These are phyloP conservation scores for Melanotaenia duboulayi DNA, from an alignment of 2,113 vertebrate genomes.

Conservation along the genomic window DNA sequence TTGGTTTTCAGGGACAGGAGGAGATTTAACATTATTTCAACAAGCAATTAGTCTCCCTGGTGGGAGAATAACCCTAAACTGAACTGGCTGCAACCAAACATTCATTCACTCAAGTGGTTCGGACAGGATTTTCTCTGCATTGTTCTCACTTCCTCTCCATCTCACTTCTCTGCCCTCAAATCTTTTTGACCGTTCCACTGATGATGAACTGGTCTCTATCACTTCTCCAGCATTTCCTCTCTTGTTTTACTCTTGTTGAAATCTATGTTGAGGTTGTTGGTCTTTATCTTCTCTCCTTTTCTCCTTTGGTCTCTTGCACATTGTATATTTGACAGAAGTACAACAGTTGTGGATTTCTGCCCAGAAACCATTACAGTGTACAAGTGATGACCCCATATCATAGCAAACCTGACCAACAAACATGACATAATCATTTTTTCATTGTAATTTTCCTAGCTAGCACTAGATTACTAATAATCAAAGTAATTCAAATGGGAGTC, in stretches of 20 bases:
- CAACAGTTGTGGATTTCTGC: constrained; percentile 43
- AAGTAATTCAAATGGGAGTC: background rate
- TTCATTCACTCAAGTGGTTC: constrained; percentile 63
- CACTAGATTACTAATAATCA: background rate
- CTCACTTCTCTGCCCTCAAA: constrained; percentile 42
- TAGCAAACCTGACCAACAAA: constrained; percentile 28
- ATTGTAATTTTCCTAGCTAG: constrained; percentile 18
- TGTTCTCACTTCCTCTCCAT: constrained; percentile 42
- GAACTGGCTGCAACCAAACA: constrained; percentile 70
- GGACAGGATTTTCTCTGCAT: constrained; percentile 30
- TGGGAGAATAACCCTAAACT: constrained; percentile 69
- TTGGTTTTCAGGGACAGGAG: constrained; percentile 64
- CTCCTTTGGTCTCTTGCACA: constrained; percentile 3
- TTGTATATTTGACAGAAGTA: constrained; percentile 30
- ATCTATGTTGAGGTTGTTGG: constrained; percentile 34
- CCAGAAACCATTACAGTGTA: constrained; percentile 39
- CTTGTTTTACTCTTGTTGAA: constrained; percentile 52
- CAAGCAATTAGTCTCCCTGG: constrained; percentile 77
- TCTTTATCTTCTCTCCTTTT: constrained; percentile 22
- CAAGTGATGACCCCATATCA: constrained; percentile 46
- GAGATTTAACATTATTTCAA: constrained; percentile 71
- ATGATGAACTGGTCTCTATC: constrained; percentile 42
- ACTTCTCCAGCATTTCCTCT: constrained; percentile 46
- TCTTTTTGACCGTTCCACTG: constrained; percentile 46
- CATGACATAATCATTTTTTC: constrained; percentile 25